Evolutionary conservation across 2,888 invertebrate species (phyloP), one percentile per base, ranked within the genome.

Genomic region (Julus scandinavius): DNA sequence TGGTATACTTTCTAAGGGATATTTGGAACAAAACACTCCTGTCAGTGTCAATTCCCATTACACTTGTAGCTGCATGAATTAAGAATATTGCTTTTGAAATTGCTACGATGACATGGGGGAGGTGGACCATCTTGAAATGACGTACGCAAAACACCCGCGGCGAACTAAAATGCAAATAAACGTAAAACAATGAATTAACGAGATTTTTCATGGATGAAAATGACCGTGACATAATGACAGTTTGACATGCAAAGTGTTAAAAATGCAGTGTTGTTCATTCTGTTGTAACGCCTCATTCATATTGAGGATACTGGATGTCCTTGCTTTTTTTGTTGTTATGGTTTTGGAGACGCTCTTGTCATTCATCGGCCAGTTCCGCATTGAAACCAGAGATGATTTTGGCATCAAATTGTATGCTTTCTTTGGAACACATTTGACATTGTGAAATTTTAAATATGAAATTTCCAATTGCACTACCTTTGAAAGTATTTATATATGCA

Each of bases 301-400:
- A 20, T 63, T 63, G 63, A 63, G n/a, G 29, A 29, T 63, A 20
- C 63, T 63, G 63, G 63, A n/a, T 63, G 63, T 63, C 63, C 63
- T 63, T 63, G 63, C 63, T 63, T 63, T n/a, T 63, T 20, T 17
- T 7, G n/a, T 63, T 63, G 4, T 63, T 20, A 6, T 7, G n/a
- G 15, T 17, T 13, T 15, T 54, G 45, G 45, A 45, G 54, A 54
- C 54, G 63, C 63, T 63, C n/a, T 20, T 63, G 63, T 20, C 63
- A 63, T 63, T 63, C 20, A n/a, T 20, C 6, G 7, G 45, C 45
- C 63, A 63, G 63, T 63, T 63, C 63, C 63, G 63, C 63, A 63
- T 63, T 63, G 63, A 3, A 63, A 20, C 5, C 63, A 5, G 4
- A 17, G 11, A 17, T 63, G 63, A 20, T 63, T 63, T 20, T 63